Conservation (phyloP, 1,140 invertebrate genomes). For the Drosophila rhopaloa region DNA sequence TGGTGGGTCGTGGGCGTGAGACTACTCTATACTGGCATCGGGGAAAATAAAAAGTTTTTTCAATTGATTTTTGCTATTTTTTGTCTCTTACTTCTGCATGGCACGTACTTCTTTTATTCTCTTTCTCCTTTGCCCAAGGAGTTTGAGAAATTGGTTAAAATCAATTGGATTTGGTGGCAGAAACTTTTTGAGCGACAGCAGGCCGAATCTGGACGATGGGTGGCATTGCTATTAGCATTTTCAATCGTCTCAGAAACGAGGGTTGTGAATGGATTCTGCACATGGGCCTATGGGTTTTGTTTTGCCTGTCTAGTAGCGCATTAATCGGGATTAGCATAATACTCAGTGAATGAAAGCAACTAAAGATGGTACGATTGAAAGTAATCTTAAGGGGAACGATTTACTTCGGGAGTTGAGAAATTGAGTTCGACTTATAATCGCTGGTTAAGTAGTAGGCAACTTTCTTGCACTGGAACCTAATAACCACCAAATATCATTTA, state of each 20-base stretch:
- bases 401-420: background rate
- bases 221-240: slow-evolving; percentile 69
- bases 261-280: slow-evolving; percentile 12
- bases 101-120: slow-evolving; percentile 51
- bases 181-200: slow-evolving; percentile 59
- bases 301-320: slow-evolving; percentile 26
- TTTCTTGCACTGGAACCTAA: background rate
- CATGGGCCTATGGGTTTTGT: slow-evolving; percentile 29
- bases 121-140: slow-evolving; percentile 15
- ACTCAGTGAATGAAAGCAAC: slow-evolving; percentile 28
- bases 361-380: slow-evolving; percentile 1
- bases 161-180: slow-evolving; percentile 74
- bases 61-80: slow-evolving; percentile 78
- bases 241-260: slow-evolving; percentile 32
- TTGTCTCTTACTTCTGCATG: slow-evolving; percentile 56
- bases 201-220: slow-evolving; percentile 21
- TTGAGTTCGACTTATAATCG: background rate
- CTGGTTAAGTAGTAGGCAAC: background rate
- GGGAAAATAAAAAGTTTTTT: slow-evolving; percentile 68
- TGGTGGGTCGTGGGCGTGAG: slow-evolving; percentile 55
- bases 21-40: slow-evolving; percentile 34
- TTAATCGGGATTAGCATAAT: slow-evolving; percentile 65
- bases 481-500: slow-evolving; percentile 4
- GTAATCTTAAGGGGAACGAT: background rate
- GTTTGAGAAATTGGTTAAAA: slow-evolving; percentile 81